Conservation (phyloP, 2,888 invertebrate species). For the Eristalis arbustorum region DNA sequence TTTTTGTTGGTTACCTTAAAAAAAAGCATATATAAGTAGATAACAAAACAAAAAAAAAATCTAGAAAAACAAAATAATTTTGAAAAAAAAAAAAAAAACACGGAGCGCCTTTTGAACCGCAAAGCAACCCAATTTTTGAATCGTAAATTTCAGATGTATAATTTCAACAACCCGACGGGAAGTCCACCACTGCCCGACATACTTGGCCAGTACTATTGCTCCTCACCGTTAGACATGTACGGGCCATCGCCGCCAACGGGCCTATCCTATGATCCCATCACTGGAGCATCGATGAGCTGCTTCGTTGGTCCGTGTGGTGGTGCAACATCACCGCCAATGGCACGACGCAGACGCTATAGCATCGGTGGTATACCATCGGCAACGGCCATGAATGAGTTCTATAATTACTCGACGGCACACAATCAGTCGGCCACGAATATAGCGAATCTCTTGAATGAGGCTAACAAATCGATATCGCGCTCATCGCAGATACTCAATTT, state of each 20-base stretch:
- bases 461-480: slow-evolving; percentile 80
- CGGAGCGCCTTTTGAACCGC: slow-evolving; percentile 70
- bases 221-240: slow-evolving; percentile 75
- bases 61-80: slow-evolving; percentile 19
- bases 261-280: slow-evolving; percentile 74
- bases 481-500: slow-evolving; percentile 79
- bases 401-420: slow-evolving; percentile 76
- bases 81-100: slow-evolving; percentile 60
- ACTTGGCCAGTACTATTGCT: slow-evolving; percentile 78
- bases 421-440: slow-evolving; percentile 79
- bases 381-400: slow-evolving; percentile 79
- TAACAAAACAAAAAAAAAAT: slow-evolving; percentile 70
- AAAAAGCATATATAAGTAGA: slow-evolving; percentile 61
- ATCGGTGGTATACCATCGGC: slow-evolving; percentile 80
- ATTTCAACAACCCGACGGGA: slow-evolving; percentile 79
- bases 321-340: slow-evolving; percentile 75
- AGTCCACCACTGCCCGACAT: slow-evolving; percentile 80
- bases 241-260: slow-evolving; percentile 75
- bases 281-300: slow-evolving; percentile 69
- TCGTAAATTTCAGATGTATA: slow-evolving; percentile 81
- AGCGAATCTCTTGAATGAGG: slow-evolving; percentile 80
- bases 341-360: slow-evolving; percentile 79
- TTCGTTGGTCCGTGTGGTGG: slow-evolving; percentile 65
- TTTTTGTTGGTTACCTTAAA: slow-evolving; percentile 70
- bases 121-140: slow-evolving; percentile 75